Evolutionary conservation across 2,888 invertebrate genomes (phyloP).

Genomic region (Brenthis hecate): DNA sequence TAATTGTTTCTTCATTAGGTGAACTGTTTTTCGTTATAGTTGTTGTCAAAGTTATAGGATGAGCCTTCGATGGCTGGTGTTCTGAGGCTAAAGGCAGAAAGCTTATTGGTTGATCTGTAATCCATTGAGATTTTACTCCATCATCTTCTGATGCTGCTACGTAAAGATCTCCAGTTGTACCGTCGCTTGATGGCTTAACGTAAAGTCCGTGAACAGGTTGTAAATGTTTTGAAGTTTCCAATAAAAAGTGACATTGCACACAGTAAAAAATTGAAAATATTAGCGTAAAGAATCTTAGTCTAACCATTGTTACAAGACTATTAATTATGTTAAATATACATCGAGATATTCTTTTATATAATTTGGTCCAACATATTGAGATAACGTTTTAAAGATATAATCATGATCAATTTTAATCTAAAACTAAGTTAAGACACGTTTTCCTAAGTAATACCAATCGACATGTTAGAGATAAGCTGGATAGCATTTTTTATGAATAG

Average conservation of each 20-base stretch:
- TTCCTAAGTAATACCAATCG: slow-evolving; percentile 18
- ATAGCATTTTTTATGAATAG: not conserved
- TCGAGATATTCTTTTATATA: slow-evolving; percentile 26
- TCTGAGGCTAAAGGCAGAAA: slow-evolving; percentile 56
- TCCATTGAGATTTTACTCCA: slow-evolving; percentile 68
- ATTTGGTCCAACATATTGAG: slow-evolving; percentile 6
- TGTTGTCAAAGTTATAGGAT: slow-evolving; percentile 47
- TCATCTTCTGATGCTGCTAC: slow-evolving; percentile 74
- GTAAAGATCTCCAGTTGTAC: slow-evolving; percentile 71
- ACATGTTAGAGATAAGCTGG: slow-evolving; percentile 33
- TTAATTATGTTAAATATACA: slow-evolving; percentile 4
- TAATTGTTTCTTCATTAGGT: slow-evolving; percentile 52
- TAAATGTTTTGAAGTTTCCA: slow-evolving; percentile 54
- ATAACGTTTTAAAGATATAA: slow-evolving; percentile 23
- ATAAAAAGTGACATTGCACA: slow-evolving; percentile 49
- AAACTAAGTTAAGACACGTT: slow-evolving; percentile 35
- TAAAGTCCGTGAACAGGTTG: slow-evolving; percentile 73
- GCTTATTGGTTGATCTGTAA: slow-evolving; percentile 68
- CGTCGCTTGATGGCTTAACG: slow-evolving; percentile 70
- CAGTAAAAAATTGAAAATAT: slow-evolving; percentile 39
- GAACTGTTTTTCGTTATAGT: slow-evolving; percentile 43
- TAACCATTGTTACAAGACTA: slow-evolving; percentile 25
- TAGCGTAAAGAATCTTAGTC: slow-evolving; percentile 10
- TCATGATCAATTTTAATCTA: slow-evolving; percentile 27
- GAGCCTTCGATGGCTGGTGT: slow-evolving; percentile 42